Base-by-base conservation (phyloP, 2,797 vertebrate genomes). In the Sebastes matsubarae region DNA sequence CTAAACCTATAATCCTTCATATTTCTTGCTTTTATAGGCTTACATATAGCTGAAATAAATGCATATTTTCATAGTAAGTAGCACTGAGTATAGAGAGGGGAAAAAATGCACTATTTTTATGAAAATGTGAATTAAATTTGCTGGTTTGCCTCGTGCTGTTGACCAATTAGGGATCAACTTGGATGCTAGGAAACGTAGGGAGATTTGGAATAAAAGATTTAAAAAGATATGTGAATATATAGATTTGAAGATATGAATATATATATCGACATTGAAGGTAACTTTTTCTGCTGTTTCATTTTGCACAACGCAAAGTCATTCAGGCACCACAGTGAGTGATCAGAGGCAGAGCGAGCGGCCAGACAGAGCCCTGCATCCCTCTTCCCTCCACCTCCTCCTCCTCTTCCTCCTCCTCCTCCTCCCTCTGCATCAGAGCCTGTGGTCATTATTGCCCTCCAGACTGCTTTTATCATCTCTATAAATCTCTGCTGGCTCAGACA, bases 381-480 rank as follows among this genome's bases (percentile, higher is more conserved):
- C 52, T n/a, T 13, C 22, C 29, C 18, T 36, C 11, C 32, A 0
- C 30, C 32, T 5, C 30, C 11, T 36, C 57, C 55, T 58, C 79
- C 38, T 73, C 55, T 65, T 69, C 67, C 57, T 80, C 67, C 72
- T 42, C 42, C 68, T 76, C 32, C 58, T 64, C 77, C 52, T 83
- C 68, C 81, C 57, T 42, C 59, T 72, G 60, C 83, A 82, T 87
- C 83, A 82, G 84, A 83, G 88, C 80, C 82, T 12, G 57, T 86
- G 90, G 90, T 92, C 92, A 92, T 94, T 93, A 93, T 77, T 91
- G 88, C 87, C 90, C 93, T 93, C 89, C 90, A 92, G 89, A 91
- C 90, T 85, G 90, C 85, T 93, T 93, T 94, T 93, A 94, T 94
- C 88, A 92, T 92, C 87, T 90, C 92, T 81, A 93, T 95, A 95